Evolutionary conservation across 1,140 invertebrate species (phyloP), one percentile per base, ranked within the genome.

Genomic region (Pseudomyrmex sp.): DNA sequence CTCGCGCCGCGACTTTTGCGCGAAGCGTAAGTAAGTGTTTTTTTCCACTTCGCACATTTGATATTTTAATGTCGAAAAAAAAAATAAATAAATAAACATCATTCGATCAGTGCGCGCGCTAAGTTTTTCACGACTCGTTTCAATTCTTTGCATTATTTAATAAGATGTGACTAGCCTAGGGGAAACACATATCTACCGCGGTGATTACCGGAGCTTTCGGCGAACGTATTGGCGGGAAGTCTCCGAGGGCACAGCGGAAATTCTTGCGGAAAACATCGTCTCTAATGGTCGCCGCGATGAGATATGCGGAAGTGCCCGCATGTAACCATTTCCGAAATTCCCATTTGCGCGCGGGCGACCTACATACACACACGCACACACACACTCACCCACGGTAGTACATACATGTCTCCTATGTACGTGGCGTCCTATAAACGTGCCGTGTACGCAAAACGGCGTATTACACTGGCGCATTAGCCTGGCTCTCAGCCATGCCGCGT

Each of bases 401-500:
- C 77, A 62, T 23, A 58, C 77, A 62, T 23, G 35, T 5, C 35
- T 5, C 35, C 5, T 35, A 0, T 35, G 35, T 86, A 76, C 13
- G 7, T 26, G 35, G 44, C 48, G 56, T 75, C 66, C 73, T 72
- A 87, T 58, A n/a, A 46, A 74, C 56, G 35, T 75, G 35, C 82
- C n/a, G 23, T 52, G 82, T 35, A 35, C 72, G 62, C 65, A 75
- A 77, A 82, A 52, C 76, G 70, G 79, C 80, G 69, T 85, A 85
- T 80, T 70, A 82, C 66, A 90, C 90, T 92, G 93, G 87, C 90
- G 89, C 91, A 90, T 92, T 90, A 91, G 65, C 63, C 85, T 93
- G 93, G 92, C 92, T 89, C 62, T 50, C 8, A 68, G 92, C 92
- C 92, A 93, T 85, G 75, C 70, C 82, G 90, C 88, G 87, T 93